Base-by-base conservation (phyloP, 2,888 invertebrate species). In the Himalopsyche japonica region DNA sequence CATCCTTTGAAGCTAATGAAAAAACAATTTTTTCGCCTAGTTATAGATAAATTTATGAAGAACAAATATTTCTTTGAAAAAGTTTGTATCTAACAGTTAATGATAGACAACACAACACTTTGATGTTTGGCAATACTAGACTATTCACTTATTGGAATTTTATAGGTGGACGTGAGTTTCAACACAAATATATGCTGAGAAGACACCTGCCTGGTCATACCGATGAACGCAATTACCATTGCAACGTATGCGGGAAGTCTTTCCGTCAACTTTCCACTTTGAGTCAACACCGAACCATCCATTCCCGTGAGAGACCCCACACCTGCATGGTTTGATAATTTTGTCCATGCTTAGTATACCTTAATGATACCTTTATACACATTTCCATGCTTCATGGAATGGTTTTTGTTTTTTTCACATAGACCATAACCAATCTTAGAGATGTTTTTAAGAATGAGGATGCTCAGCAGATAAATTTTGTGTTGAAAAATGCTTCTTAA, bases 271-370 rank as follows among this genome's bases (percentile, higher is more conserved):
- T 95, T 88, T 95, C 95, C 48, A 96, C 96, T 0, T 90, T 96
- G 78, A 95, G 95, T 87, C 96, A 96, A 88, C 96, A 96, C 88
- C 93, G 94, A 79, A 95, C 95, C n/a, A 96, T 95, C 88, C 96
- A 96, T 89, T 95, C 95, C n/a, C 93, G 94, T 49, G 95, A 94
- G 49, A 91, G 96, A 76, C 96, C 96, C 0, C 95, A 95, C 88
- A 91, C 94, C 80, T 96, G 96, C 88, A 95, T 95, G 90, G 92
- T 92, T 83, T 84, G 10, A 10, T 20, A 37, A 64, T 43, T 78
- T 79, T 57, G 49, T 88, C 20, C 57, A 43, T 47, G 70, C 32
- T 15, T 43, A 43, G 12, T 15, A 43, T n/a, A n/a, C n/a, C n/a
- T n/a, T n/a, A 43, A 43, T 15, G 15, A 43, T 20, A 76, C 18